These are phyloP conservation scores for Cerceris ruficornis DNA, from an alignment of 2,888 invertebrate species.

Conservation along the genomic window DNA sequence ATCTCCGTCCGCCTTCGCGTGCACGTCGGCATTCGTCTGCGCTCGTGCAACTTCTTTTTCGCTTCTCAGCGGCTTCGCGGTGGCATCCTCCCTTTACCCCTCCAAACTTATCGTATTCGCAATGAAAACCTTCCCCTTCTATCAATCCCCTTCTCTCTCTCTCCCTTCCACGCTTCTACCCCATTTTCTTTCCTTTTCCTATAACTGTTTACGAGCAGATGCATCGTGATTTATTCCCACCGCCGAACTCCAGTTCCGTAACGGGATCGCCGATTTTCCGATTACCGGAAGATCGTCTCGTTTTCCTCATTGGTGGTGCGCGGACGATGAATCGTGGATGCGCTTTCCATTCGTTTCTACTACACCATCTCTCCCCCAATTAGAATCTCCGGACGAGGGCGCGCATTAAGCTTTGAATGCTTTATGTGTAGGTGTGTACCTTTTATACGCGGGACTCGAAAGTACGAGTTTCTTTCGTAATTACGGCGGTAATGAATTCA, in stretches of 20 bases:
- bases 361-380: neutral
- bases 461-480: conserved; percentile 35
- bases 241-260: conserved; percentile 7
- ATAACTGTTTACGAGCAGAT: conserved; percentile 54
- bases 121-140: conserved; percentile 47
- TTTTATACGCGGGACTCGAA: neutral
- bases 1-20: conserved; percentile 67
- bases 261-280: conserved; percentile 39
- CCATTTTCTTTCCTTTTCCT: conserved; percentile 9
- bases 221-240: conserved; percentile 47
- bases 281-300: conserved; percentile 37
- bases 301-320: neutral
- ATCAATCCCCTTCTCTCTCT: conserved; percentile 6
- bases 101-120: conserved; percentile 8
- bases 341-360: neutral
- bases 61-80: conserved; percentile 17
- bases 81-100: conserved; percentile 28
- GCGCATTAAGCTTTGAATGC: neutral
- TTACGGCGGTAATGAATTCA: conserved; percentile 32
- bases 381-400: neutral
- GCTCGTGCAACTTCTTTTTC: conserved; percentile 49
- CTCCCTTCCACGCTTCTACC: neutral
- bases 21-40: conserved; percentile 43
- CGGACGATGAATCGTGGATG: neutral
- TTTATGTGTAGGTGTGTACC: conserved; percentile 6